Base-by-base conservation (phyloP, 2,797 vertebrate species). In the Anguilla megastoma region DNA sequence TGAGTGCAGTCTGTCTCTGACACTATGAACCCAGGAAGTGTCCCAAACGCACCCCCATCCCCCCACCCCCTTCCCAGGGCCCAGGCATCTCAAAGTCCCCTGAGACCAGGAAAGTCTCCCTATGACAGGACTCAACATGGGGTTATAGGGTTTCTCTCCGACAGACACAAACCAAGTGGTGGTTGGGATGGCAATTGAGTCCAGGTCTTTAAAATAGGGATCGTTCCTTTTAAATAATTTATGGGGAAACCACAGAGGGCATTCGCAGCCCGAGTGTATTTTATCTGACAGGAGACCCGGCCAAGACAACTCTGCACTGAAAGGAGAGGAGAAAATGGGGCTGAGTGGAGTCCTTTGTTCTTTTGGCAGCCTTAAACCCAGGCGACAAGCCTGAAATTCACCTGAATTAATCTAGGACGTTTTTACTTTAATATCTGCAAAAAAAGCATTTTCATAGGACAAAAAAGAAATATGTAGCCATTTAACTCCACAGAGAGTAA, bases 141-240 rank as follows among this genome's bases (percentile, higher is more conserved):
- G 88, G 85, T 83, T 86, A 88, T 88, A 88, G 85, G 58, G 85
- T 88, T 86, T 88, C 88, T 83, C 74, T 86, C 86, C 87, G 90
- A n/a, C 88, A 92, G 92, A 92, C 88, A 84, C 27, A 91, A 79
- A 48, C 60, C n/a, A 87, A 52, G 50, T 45, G 74, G 84, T 45
- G 76, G 27, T 88, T 52, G 85, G 88, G 88, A 88, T 36, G 86
- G 87, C 88, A 88, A 88, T 92, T 92, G 92, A 91, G 94, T 94
- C 94, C 94, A 92, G 93, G 93, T 94, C 95, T 95, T 96, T 95
- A 95, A 95, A 95, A 94, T 92, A 92, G 95, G 94, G 95, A 95
- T 96, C 94, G 94, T 95, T 96, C 95, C 95, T 92, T 95, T 96
- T 96, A 95, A 95, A 96, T 96, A 95, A 96, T 96, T 95, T 95